A percentile compares a stretch with the other conserved stretches of the same genome.
These are phyloP conservation scores for Tachysurus fulvidraco DNA, from an alignment of 2,113 vertebrate species.

Conservation along the genomic window DNA sequence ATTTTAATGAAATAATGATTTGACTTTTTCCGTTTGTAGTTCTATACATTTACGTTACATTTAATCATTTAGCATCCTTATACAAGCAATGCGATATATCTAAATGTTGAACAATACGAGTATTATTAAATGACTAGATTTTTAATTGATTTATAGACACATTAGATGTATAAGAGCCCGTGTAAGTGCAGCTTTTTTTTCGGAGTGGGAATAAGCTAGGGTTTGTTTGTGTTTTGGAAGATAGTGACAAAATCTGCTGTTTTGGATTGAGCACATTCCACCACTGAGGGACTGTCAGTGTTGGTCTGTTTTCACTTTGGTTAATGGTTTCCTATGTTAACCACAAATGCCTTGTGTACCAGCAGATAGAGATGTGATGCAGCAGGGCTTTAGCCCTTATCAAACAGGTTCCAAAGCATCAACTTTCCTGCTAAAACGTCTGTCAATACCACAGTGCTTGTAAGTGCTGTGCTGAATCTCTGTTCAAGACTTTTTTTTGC, in stretches of 20 bases:
- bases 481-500: not conserved
- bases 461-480: not conserved
- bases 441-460: not conserved
- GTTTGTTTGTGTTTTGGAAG: too few relatives aligned
- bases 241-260: too few relatives aligned
- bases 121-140: too few relatives aligned
- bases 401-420: not conserved
- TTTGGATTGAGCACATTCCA: too few relatives aligned
- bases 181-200: too few relatives aligned
- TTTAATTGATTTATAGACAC: too few relatives aligned
- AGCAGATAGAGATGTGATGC: not conserved
- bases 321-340: not conserved
- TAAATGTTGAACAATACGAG: too few relatives aligned
- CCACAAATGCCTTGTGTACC: too few relatives aligned
- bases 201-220: too few relatives aligned
- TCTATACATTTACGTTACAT: not conserved
- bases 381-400: not conserved
- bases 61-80: not conserved
- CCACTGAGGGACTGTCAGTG: too few relatives aligned
- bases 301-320: not conserved
- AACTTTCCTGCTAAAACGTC: not conserved
- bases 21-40: not conserved
- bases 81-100: too few relatives aligned
- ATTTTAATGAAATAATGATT: not conserved
- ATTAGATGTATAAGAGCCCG: too few relatives aligned